Conservation (phyloP, 2,113 vertebrate genomes). For the Furnarius figulus region DNA sequence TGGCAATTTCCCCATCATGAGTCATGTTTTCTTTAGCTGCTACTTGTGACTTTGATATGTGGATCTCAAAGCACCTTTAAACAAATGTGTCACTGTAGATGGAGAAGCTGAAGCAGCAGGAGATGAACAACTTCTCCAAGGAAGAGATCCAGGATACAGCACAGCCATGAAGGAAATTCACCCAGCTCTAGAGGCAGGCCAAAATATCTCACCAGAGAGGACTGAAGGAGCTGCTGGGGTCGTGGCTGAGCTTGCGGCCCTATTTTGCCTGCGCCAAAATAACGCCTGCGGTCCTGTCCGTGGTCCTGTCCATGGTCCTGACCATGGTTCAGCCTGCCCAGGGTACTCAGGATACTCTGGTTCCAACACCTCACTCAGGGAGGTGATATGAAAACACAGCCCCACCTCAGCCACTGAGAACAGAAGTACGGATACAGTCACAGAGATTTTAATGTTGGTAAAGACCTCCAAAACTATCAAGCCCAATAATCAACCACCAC, state of each 20-base stretch:
- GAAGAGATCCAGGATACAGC: background rate
- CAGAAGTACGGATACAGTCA: background rate
- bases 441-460: background rate
- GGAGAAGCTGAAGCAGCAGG: background rate
- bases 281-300: background rate
- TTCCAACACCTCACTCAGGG: background rate
- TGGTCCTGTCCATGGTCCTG: too few relatives aligned
- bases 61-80: slow-evolving; percentile 20
- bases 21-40: slow-evolving; percentile 19
- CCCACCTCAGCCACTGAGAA: background rate
- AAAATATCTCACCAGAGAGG: background rate
- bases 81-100: background rate
- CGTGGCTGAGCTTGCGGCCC: background rate
- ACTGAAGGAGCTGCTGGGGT: too few relatives aligned
- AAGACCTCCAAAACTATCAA: background rate
- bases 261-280: background rate
- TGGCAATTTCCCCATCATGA: slow-evolving; percentile 20
- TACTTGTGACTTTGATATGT: slow-evolving; percentile 19
- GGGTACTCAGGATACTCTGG: background rate
- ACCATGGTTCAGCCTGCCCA: background rate
- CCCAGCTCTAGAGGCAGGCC: background rate
- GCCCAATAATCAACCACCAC: background rate
- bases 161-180: background rate
- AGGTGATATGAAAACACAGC: background rate
- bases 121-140: background rate